These are phyloP conservation scores for Ptilorrhoa leucosticta DNA, from an alignment of 2,113 vertebrate genomes.

Conservation along the genomic window DNA sequence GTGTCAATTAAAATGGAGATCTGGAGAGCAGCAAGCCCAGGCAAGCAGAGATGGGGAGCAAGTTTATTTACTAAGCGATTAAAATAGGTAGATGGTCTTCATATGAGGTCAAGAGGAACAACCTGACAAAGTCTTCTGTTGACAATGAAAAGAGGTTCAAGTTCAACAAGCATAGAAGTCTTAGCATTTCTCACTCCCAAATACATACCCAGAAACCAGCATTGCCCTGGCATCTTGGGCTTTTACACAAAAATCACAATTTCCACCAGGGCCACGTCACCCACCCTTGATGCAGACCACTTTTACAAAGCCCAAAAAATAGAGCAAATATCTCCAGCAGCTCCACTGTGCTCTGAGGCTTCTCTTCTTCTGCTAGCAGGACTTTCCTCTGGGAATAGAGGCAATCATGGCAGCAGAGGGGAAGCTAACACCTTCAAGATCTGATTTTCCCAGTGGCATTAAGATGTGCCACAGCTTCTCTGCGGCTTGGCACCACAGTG, in stretches of 20 bases:
- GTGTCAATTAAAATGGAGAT: neutral
- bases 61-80: neutral
- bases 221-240: accelerated
- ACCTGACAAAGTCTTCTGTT: neutral
- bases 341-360: neutral
- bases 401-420: neutral
- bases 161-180: neutral
- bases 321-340: neutral
- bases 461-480: neutral
- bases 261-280: neutral
- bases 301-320: neutral
- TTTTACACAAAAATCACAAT: neutral
- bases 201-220: neutral
- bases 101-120: neutral
- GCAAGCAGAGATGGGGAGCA: neutral
- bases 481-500: neutral
- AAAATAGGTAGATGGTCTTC: neutral
- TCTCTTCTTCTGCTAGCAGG: neutral
- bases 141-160: neutral
- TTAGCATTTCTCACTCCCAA: neutral
- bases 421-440: neutral
- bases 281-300: neutral
- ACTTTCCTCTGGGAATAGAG: neutral
- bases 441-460: neutral
- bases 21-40: conserved; percentile 12